Evolutionary conservation across 2,113 vertebrate species (phyloP).

Genomic region (Callaeas wilsoni): DNA sequence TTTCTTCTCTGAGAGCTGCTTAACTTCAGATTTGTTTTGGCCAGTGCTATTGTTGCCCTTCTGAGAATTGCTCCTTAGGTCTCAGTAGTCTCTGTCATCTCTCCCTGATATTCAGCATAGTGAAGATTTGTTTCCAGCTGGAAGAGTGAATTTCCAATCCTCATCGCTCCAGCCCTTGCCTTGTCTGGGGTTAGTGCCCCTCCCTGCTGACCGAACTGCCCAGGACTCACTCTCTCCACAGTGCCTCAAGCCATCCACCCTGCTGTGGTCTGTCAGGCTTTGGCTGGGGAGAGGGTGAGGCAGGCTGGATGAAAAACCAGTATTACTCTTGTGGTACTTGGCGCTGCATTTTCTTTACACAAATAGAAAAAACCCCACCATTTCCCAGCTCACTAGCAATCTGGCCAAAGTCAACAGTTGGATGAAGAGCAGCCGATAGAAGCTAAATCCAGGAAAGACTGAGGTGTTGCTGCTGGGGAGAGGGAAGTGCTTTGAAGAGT

Average conservation of each 20-base stretch:
- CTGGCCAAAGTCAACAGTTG: conserved; percentile 41
- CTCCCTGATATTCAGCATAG: not conserved
- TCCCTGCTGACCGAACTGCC: not conserved
- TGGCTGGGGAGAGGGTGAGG: conserved; percentile 2
- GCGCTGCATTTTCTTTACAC: not conserved
- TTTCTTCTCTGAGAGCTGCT: not conserved
- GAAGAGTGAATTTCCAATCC: not conserved
- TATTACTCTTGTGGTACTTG: conserved; percentile 45
- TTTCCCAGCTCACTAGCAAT: not conserved
- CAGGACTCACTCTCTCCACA: not conserved
- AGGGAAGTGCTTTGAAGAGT: conserved; percentile 34
- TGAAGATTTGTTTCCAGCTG: not conserved
- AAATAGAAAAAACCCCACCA: not conserved
- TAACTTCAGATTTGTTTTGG: not conserved
- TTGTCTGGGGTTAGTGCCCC: not conserved
- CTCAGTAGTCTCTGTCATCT: not conserved
- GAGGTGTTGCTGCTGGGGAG: conserved; percentile 36
- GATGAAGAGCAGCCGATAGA: not conserved
- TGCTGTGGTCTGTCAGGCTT: not conserved
- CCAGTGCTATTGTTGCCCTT: not conserved
- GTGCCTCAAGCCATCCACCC: not conserved
- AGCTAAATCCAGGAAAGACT: conserved; percentile 49
- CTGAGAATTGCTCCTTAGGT: not conserved
- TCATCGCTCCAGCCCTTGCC: not conserved
- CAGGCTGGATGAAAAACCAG: not conserved